phyloP scores from a whole-genome alignment of 2,113 vertebrate genomes.

The Seriola quinqueradiata region DNA sequence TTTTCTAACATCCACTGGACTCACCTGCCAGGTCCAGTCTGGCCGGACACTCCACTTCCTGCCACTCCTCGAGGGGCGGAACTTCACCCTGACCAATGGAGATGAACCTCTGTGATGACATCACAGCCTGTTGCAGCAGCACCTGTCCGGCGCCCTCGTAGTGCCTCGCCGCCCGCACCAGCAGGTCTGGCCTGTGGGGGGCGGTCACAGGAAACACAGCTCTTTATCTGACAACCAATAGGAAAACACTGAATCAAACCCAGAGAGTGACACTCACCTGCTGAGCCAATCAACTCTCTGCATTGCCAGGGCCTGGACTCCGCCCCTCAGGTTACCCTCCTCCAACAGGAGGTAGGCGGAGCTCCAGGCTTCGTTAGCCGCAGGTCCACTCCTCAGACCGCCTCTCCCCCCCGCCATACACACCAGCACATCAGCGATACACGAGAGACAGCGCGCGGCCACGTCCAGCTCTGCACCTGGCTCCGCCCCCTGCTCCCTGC shows the following conservation, averaged over 20 bases:
- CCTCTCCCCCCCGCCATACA: slow-evolving; percentile 89
- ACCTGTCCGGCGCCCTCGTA: slow-evolving; percentile 95
- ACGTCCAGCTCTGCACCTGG: slow-evolving; percentile 81
- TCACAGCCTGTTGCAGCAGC: slow-evolving; percentile 91
- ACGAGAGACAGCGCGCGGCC: slow-evolving; percentile 90
- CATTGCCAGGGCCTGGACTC: slow-evolving; percentile 85
- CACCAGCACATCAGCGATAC: slow-evolving; percentile 92
- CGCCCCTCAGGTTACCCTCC: slow-evolving; percentile 80
- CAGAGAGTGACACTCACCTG: slow-evolving; percentile 81
- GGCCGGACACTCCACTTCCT: slow-evolving; percentile 90
- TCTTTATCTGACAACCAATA: accelerated
- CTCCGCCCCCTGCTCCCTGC: slow-evolving; percentile 30
- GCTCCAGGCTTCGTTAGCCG: slow-evolving; percentile 92
- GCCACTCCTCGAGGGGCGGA: slow-evolving; percentile 88
- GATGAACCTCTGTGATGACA: slow-evolving; percentile 90
- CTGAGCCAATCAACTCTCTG: slow-evolving; percentile 90
- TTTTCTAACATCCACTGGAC: background rate
- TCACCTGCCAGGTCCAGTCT: slow-evolving; percentile 94
- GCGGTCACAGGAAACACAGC: background rate
- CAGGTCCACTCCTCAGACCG: slow-evolving; percentile 93
- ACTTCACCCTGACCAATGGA: slow-evolving; percentile 69
- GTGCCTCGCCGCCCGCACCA: slow-evolving; percentile 93
- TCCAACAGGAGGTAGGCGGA: slow-evolving; percentile 87
- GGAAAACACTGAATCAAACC: too few relatives aligned
- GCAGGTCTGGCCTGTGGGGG: slow-evolving; percentile 86